Base-by-base conservation (phyloP, 2,113 vertebrate genomes). In the Thalassoma bifasciatum region DNA sequence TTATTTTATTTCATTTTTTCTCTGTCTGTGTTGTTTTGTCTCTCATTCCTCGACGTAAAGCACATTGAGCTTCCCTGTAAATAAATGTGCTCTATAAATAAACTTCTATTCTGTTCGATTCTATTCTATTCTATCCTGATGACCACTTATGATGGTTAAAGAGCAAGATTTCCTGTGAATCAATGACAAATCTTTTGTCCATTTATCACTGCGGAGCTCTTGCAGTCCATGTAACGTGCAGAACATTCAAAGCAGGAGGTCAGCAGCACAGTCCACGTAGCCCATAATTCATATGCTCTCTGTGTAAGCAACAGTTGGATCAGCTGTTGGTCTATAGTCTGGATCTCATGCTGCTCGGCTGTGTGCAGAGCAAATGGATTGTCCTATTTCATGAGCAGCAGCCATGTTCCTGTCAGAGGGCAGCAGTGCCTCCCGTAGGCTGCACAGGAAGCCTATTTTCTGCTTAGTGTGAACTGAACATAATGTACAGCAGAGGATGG, bases 351-450 rank as follows among this genome's bases (percentile, higher is more conserved):
- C 34, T 49, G 3, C 22, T 75, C 11, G 16, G 40, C 22, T 17
- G 34, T 30, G 37, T 58, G 56, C 40, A 42, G 52, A 21, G 49
- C 46, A 63, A 69, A 83, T 66, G 13, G 50, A 13, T 38, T 67
- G 47, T 53, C 42, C 68, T 54, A 66, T 72, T 71, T 64, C n/a
- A 63, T 40, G 36, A 69, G 10, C 23, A 64, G 47, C 51, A 74
- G n/a, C 53, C 64, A 4, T 22, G n/a, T 50, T 57, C 1, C 23
- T 66, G 24, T 71, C 61, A 72, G 81, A 83, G 75, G n/a, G 60
- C 63, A 72, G 70, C 63, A 84, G 81, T 68, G 79, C 82, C 89
- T 83, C 89, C 79, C 12, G 17, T 56, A 66, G 81, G 72, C 30
- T 34, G 53, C 14, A 65, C 50, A 14, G 72, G 37, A 5, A 58